Evolutionary conservation across 2,113 vertebrate species (phyloP), one percentile per base, ranked within the genome.

Genomic region (Ornithorhynchus anatinus): DNA sequence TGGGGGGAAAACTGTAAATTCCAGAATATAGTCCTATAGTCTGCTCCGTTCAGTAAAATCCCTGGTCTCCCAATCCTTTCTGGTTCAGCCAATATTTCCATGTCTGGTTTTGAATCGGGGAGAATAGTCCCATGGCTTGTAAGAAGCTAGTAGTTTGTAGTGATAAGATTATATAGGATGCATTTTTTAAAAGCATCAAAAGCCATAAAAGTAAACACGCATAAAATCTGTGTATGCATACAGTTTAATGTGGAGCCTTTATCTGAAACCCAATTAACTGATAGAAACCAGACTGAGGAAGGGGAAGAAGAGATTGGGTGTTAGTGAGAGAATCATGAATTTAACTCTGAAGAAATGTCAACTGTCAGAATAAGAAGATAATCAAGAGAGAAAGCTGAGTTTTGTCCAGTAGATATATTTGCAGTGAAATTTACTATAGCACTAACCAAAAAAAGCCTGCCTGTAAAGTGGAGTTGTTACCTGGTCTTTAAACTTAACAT

Each of bases 361-460:
- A 20, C 33, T 27, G 50, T 63, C 62, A 65, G 71, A 61, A 67
- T 35, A 63, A 36, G 12, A 52, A 20, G 20, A n/a, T n/a, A 66
- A 47, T 45, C 61, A 80, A 27, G 25, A 37, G 56, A 37, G 25
- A 45, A 15, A 44, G 9, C 43, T 15, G 15, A 48, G 2, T n/a
- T 37, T 69, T 74, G 70, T 75, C 6, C 47, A 47, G 61, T 64
- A 79, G 68, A 51, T 50, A 17, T 60, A 10, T 58, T 72, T 71
- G 61, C 15, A 66, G 0, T 67, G 27, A 69, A 38, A 45, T 29
- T 32, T 22, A 32, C 29, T 48, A 11, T 48, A 48, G 29, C 25
- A 29, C 17, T 70, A 32, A 57, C n/a, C n/a, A n/a, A n/a, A n/a
- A n/a, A n/a, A n/a, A n/a, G n/a, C n/a, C n/a, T n/a, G n/a, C 5